Evolutionary conservation across 2,888 invertebrate genomes (phyloP).

Genomic region (Lasioglossum morio): DNA sequence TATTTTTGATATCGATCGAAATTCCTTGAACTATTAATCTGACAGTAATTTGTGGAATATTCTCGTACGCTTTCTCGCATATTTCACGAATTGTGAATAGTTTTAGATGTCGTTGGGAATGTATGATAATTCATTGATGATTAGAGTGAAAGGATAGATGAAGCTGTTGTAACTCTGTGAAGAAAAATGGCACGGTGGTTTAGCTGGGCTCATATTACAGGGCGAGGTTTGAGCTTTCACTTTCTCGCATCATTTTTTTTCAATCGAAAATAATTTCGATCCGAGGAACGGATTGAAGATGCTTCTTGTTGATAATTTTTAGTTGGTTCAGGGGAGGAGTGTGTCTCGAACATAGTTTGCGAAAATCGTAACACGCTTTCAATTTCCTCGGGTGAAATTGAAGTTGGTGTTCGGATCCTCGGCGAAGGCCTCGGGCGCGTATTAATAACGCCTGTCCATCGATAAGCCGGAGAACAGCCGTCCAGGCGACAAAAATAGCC

Average conservation of each 20-base stretch:
- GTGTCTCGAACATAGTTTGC: fast-evolving
- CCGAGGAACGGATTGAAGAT: neutral
- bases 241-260: neutral
- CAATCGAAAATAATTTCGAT: neutral
- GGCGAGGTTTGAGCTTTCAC: neutral
- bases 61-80: neutral
- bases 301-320: neutral
- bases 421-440: conserved; percentile 2
- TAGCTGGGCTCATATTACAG: neutral
- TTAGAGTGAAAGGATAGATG: neutral
- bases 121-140: neutral
- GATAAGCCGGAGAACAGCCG: conserved; percentile 1
- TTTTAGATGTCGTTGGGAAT: neutral
- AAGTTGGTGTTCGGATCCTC: neutral
- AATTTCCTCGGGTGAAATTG: conserved; percentile 31
- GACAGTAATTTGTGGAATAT: neutral
- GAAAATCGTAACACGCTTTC: conserved; percentile 11
- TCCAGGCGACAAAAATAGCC: conserved; percentile 16
- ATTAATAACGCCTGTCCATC: conserved; percentile 38
- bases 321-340: neutral
- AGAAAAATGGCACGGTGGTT: neutral
- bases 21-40: neutral
- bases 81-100: neutral
- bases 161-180: neutral
- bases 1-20: neutral